phyloP scores from a whole-genome alignment of 2,113 vertebrate species.

The Probosciger aterrimus region DNA sequence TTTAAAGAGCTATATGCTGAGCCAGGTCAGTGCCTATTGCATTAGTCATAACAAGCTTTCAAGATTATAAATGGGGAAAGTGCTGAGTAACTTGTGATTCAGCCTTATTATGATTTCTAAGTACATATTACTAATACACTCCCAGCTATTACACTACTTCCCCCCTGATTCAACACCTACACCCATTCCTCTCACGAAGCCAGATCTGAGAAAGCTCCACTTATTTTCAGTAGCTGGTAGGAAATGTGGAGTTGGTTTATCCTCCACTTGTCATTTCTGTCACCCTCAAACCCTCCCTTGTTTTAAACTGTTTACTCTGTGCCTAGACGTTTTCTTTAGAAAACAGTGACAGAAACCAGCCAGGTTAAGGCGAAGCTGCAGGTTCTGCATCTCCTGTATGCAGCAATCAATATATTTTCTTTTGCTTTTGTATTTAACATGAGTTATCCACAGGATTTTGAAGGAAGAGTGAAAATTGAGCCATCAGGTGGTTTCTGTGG shows the following conservation, averaged over 20 bases:
- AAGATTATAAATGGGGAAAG: conserved; percentile 65
- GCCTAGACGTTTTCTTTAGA: conserved; percentile 23
- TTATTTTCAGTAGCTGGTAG: conserved; percentile 9
- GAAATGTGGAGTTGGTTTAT: conserved; percentile 8
- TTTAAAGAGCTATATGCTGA: conserved; percentile 44
- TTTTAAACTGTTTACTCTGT: conserved; percentile 61
- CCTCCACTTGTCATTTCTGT: neutral
- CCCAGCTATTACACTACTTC: conserved; percentile 1
- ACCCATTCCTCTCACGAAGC: neutral
- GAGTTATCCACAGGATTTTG: conserved; percentile 5
- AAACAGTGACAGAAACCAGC: conserved; percentile 7
- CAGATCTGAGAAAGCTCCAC: neutral
- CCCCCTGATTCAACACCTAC: conserved; percentile 17
- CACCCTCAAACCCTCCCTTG: conserved; percentile 20
- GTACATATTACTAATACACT: conserved; percentile 55
- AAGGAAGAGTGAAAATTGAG: conserved; percentile 53
- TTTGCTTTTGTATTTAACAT: conserved; percentile 23
- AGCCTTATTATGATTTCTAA: conserved; percentile 59
- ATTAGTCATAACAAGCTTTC: conserved; percentile 64
- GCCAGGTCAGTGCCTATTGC: conserved; percentile 53
- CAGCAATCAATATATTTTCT: neutral
- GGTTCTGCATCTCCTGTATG: neutral
- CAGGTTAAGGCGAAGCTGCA: conserved; percentile 9
- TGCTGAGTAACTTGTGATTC: conserved; percentile 68
- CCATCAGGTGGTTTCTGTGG: conserved; percentile 54